phyloP scores from a whole-genome alignment of 2,888 invertebrate genomes.

The Tubulanus polymorphus region DNA sequence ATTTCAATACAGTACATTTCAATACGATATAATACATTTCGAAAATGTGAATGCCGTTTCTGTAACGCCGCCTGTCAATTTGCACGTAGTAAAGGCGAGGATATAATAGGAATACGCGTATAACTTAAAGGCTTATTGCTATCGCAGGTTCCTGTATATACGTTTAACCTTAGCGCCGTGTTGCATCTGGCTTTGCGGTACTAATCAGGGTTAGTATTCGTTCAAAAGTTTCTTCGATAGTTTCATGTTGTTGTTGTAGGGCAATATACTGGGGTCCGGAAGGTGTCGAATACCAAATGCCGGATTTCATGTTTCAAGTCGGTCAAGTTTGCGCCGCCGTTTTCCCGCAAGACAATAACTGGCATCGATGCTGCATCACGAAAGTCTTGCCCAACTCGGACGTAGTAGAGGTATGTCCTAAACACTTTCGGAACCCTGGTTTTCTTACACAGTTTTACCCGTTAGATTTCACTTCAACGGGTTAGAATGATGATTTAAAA shows the following conservation, averaged over 20 bases:
- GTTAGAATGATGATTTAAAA: too few species aligned
- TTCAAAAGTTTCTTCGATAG: too few species aligned
- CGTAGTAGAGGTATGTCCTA: slow-evolving; percentile 26
- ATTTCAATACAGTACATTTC: too few species aligned
- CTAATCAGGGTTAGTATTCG: too few species aligned
- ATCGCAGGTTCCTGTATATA: too few species aligned
- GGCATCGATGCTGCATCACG: slow-evolving; percentile 40
- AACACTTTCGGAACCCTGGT: neutral
- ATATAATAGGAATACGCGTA: too few species aligned
- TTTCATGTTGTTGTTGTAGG: slow-evolving; percentile 19
- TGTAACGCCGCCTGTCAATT: too few species aligned
- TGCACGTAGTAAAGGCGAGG: too few species aligned
- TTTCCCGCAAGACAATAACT: slow-evolving; percentile 43
- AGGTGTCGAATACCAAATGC: slow-evolving; percentile 27
- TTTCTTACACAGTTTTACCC: neutral
- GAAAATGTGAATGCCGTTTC: too few species aligned
- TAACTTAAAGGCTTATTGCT: neutral
- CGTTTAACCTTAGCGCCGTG: too few species aligned
- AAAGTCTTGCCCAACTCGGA: slow-evolving; percentile 22
- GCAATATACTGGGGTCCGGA: slow-evolving; percentile 16
- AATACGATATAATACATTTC: too few species aligned
- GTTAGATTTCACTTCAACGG: neutral
- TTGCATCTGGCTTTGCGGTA: too few species aligned
- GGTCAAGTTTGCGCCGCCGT: slow-evolving; percentile 37
- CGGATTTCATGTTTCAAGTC: slow-evolving; percentile 26